Percentiles rank a stretch among this genome's conserved stretches.
Conservation (phyloP, 2,113 vertebrate genomes). For the Balaeniceps rex region DNA sequence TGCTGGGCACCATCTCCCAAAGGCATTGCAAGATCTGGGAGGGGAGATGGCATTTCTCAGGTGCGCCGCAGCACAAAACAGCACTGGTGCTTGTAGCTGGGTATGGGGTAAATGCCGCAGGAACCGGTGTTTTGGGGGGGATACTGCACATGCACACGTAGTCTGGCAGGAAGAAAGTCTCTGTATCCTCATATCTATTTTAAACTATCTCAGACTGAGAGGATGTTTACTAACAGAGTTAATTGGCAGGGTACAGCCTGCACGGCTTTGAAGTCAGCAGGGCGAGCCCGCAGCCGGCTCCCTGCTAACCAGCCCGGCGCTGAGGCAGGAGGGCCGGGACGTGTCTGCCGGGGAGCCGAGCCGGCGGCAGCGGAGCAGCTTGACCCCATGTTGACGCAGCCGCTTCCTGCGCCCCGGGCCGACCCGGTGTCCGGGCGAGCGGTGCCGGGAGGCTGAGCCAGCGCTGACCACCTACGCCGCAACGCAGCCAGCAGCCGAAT, state of each 20-base stretch:
- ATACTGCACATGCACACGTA: accelerated
- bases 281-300: not conserved
- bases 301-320: accelerated
- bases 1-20: not conserved
- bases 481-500: not conserved
- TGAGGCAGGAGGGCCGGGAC: not conserved
- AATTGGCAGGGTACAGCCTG: not conserved
- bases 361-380: accelerated
- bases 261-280: not conserved
- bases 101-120: not conserved
- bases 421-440: accelerated
- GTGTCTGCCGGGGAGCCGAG: accelerated
- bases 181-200: not conserved
- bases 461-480: not conserved
- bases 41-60: not conserved
- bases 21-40: not conserved
- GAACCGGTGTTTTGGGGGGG: no score
- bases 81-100: accelerated
- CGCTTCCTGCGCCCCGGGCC: accelerated
- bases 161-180: not conserved
- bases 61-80: not conserved
- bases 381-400: accelerated
- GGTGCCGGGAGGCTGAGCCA: not conserved
- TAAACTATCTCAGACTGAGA: not conserved
- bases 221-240: not conserved